Conservation (phyloP, 1,140 invertebrate genomes). For the Helicoverpa armigera region DNA sequence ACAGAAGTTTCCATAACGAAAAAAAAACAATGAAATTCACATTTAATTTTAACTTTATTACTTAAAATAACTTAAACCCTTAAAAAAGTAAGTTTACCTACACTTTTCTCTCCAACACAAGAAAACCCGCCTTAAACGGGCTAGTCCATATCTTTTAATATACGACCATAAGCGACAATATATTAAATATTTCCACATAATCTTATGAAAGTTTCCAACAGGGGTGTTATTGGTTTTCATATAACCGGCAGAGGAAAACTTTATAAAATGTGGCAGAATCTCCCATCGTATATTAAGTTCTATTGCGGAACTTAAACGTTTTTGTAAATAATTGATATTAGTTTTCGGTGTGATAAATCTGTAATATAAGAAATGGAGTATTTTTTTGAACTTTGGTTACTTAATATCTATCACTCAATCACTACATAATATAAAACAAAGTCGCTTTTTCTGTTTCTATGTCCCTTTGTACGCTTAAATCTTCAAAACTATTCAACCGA, state of each 20-base stretch:
- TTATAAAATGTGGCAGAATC: slow-evolving; percentile 4
- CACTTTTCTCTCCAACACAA: background rate
- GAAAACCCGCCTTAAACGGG: background rate
- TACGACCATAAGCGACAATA: background rate
- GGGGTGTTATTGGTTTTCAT: slow-evolving; percentile 4
- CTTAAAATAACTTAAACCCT: too few species aligned
- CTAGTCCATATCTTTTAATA: background rate
- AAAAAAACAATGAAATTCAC: too few species aligned
- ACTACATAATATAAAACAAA: too few species aligned
- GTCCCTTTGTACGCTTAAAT: too few species aligned
- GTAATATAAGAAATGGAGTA: too few species aligned
- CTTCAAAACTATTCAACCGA: too few species aligned
- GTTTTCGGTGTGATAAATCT: background rate
- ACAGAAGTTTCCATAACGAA: too few species aligned
- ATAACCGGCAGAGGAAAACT: background rate
- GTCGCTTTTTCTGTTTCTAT: too few species aligned
- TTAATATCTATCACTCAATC: too few species aligned
- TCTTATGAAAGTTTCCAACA: slow-evolving; percentile 4
- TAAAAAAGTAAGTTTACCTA: too few species aligned
- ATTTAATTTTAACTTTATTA: too few species aligned
- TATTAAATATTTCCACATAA: background rate
- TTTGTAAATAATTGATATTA: background rate
- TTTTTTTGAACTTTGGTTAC: too few species aligned
- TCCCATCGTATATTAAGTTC: background rate
- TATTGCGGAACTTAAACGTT: background rate